Evolutionary conservation across 2,888 invertebrate genomes (phyloP).

Genomic region (Orthonychiurus folsomi): DNA sequence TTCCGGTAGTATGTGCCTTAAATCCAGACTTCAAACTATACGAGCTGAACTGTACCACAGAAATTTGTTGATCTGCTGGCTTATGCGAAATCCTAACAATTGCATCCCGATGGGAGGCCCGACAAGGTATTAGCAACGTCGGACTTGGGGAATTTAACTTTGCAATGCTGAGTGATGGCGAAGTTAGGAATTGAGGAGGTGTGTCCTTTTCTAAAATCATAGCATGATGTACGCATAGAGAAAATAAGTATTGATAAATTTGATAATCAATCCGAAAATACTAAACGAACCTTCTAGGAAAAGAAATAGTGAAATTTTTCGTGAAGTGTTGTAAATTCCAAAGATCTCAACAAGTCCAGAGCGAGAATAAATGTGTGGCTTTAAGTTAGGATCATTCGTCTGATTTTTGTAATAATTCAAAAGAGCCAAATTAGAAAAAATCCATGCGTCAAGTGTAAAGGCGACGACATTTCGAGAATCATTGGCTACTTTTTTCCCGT

Average conservation of each 20-base stretch:
- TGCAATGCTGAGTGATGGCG: background rate
- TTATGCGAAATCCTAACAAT: too few species aligned
- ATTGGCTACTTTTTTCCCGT: conserved; percentile 6
- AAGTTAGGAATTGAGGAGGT: background rate
- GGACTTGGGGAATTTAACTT: too few species aligned
- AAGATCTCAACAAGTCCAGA: background rate
- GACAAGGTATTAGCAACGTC: too few species aligned
- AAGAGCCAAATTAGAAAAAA: background rate
- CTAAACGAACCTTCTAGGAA: background rate
- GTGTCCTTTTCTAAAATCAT: background rate
- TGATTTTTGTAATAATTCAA: conserved; percentile 3
- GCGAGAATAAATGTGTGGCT: background rate
- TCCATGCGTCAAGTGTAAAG: background rate
- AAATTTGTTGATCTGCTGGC: background rate
- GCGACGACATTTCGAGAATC: background rate
- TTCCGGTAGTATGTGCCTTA: background rate
- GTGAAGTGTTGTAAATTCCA: background rate
- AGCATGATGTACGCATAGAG: too few species aligned
- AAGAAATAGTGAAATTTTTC: background rate
- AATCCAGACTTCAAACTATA: background rate
- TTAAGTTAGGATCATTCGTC: background rate
- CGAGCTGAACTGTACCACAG: background rate
- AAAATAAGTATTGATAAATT: background rate
- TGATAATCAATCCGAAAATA: background rate
- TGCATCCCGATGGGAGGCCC: too few species aligned